Percentiles rank a stretch among this genome's conserved stretches.
Evolutionary conservation across 2,113 vertebrate species (phyloP).

Genomic region (Chlamydotis undulata): DNA sequence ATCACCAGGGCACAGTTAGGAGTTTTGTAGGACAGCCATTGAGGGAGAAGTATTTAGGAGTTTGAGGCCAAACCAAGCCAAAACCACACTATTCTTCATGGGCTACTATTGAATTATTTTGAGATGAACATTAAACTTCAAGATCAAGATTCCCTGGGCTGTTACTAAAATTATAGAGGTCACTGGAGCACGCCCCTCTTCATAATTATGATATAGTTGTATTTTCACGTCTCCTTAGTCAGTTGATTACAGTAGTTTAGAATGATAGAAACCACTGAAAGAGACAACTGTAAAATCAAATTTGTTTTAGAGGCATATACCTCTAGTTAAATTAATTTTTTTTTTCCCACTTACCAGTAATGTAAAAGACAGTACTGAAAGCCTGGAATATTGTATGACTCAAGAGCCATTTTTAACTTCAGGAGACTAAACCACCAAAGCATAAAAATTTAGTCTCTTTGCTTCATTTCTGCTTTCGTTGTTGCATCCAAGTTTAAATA

Average conservation of each 20-base stretch:
- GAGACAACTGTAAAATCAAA: background rate
- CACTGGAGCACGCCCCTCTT: background rate
- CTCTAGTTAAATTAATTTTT: background rate
- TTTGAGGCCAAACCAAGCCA: background rate
- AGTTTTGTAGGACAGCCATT: background rate
- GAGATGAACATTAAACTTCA: background rate
- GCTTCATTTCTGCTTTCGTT: conserved; percentile 36
- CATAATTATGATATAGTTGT: background rate
- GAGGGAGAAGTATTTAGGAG: background rate
- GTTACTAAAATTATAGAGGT: background rate
- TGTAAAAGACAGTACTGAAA: background rate
- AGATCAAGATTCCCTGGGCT: background rate
- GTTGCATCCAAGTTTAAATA: conserved; percentile 26
- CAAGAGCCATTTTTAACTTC: background rate
- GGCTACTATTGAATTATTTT: background rate
- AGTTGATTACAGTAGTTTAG: background rate
- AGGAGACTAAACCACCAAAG: background rate
- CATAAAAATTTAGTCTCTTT: conserved; percentile 11
- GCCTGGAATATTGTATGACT: background rate
- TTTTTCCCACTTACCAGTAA: background rate
- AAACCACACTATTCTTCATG: background rate
- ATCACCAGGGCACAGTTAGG: background rate
- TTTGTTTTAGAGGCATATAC: background rate
- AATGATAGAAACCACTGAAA: background rate
- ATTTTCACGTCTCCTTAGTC: background rate